Evolutionary conservation across 2,888 invertebrate species (phyloP).

Genomic region (Cantharis nigra): DNA sequence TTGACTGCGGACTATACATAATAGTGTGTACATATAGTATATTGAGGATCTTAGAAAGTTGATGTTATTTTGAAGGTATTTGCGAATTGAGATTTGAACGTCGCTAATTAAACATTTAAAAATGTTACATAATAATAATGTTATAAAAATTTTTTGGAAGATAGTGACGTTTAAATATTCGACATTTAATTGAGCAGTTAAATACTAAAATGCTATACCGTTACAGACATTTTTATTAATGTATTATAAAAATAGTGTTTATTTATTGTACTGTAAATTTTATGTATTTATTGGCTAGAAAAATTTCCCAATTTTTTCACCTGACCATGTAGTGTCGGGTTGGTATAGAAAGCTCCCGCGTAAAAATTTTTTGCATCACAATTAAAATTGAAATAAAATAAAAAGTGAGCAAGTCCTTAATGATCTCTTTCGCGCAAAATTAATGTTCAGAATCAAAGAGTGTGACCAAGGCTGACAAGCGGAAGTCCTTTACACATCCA

Average conservation of each 20-base stretch:
- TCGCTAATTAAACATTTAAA: not conserved
- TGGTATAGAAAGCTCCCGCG: not conserved
- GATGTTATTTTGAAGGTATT: not conserved
- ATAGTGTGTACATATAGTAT: not conserved
- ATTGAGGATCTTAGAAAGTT: not conserved
- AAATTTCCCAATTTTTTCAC: not conserved
- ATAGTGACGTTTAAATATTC: not conserved
- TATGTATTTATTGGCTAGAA: not conserved
- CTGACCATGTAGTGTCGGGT: not conserved
- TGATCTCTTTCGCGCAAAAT: conserved; percentile 46
- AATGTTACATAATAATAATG: not conserved
- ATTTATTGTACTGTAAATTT: conserved; percentile 4
- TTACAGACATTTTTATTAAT: conserved; percentile 3
- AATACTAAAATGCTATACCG: conserved; percentile 1
- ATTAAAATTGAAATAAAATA: conserved; percentile 11
- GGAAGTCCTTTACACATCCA: conserved; percentile 46
- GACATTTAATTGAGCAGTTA: conserved; percentile 3
- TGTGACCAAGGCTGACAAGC: conserved; percentile 49
- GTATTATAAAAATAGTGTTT: conserved; percentile 1
- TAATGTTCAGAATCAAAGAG: conserved; percentile 49
- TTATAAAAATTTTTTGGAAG: not conserved
- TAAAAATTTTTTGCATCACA: not conserved
- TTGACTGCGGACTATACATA: too few species aligned
- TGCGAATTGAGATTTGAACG: not conserved
- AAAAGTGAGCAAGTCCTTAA: conserved; percentile 38